A percentile compares a stretch with the other conserved stretches of the same genome.
phyloP scores from a whole-genome alignment of 2,797 vertebrate species.

The Anolis apletophallus region DNA sequence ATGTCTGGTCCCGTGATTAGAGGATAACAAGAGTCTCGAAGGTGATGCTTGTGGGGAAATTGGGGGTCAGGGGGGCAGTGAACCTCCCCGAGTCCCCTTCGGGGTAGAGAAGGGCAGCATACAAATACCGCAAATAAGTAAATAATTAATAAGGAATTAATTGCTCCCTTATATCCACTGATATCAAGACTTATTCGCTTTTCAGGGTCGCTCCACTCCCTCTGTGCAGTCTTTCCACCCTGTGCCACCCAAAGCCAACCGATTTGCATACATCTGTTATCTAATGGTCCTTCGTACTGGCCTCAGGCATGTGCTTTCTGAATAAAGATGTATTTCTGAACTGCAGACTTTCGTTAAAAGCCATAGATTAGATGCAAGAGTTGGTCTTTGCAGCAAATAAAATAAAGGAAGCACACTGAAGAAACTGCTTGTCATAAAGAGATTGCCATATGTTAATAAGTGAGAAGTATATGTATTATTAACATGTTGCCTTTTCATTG shows the following conservation, averaged over 20 bases:
- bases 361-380: constrained; percentile 12
- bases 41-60: background rate
- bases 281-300: constrained; percentile 19
- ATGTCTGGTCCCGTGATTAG: background rate
- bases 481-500: constrained; percentile 68
- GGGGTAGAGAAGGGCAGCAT: no score
- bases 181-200: background rate
- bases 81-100: no score
- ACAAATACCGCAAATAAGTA: background rate
- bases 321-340: background rate
- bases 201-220: constrained; percentile 15
- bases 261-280: background rate
- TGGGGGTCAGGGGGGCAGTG: background rate
- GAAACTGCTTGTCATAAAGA: constrained; percentile 63
- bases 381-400: constrained; percentile 10
- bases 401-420: constrained; percentile 54
- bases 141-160: background rate
- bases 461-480: constrained; percentile 44
- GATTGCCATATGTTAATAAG: constrained; percentile 70
- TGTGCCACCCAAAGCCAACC: background rate
- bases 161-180: background rate
- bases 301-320: background rate
- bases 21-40: background rate
- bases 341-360: constrained; percentile 21
- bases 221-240: background rate